Conservation (phyloP, 2,888 invertebrate species). For the Balanococcus diminutus region DNA sequence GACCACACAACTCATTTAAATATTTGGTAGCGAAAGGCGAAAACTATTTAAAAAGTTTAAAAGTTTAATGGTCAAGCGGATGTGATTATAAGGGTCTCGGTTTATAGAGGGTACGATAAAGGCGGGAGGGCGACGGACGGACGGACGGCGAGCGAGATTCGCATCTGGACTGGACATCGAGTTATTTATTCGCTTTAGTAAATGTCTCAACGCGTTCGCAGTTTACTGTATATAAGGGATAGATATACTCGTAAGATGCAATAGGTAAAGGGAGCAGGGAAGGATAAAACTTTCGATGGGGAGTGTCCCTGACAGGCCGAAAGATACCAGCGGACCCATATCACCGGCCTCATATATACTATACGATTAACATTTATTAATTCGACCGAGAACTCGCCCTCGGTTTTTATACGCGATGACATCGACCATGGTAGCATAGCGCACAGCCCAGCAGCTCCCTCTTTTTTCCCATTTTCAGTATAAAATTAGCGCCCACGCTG, state of each 20-base stretch:
- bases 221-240: constrained; percentile 37
- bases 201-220: constrained; percentile 47
- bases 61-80: constrained; percentile 54
- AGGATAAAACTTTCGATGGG: constrained; percentile 49
- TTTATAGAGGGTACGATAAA: background rate
- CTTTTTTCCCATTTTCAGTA: constrained; percentile 34
- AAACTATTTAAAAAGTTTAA: constrained; percentile 49
- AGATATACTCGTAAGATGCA: constrained; percentile 47
- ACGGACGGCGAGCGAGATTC: background rate
- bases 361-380: constrained; percentile 53
- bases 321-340: constrained; percentile 51
- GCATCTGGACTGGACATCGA: constrained; percentile 55
- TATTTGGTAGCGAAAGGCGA: background rate
- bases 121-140: background rate
- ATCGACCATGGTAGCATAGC: too few species aligned
- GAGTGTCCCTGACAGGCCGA: constrained; percentile 52
- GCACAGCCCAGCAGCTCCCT: background rate
- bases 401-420: constrained; percentile 22
- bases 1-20: background rate
- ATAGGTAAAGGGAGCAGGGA: background rate
- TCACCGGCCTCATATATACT: constrained; percentile 36
- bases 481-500: background rate
- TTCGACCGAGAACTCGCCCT: constrained; percentile 50
- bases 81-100: constrained; percentile 46
- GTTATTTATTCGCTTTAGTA: constrained; percentile 52